These are phyloP conservation scores for Anabacerthia variegaticeps DNA, from an alignment of 2,797 vertebrate genomes.

Conservation along the genomic window DNA sequence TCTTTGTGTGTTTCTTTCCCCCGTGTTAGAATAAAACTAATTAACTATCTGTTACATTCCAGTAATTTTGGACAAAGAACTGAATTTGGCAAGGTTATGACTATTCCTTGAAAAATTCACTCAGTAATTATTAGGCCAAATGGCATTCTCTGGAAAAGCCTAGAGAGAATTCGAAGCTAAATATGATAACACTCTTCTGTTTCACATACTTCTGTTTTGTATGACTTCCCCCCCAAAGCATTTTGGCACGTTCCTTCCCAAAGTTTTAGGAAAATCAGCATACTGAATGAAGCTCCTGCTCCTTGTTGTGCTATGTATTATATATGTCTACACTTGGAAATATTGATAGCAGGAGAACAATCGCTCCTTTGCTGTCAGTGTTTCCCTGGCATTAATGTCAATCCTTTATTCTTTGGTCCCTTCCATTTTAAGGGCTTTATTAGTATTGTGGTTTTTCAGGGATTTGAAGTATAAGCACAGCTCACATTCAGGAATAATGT, in stretches of 20 bases:
- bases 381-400: background rate
- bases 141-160: background rate
- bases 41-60: background rate
- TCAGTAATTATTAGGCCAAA: background rate
- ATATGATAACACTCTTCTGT: background rate
- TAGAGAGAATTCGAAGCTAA: background rate
- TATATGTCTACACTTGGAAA: background rate
- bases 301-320: background rate
- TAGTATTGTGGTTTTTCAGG: background rate
- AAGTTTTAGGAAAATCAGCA: background rate
- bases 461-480: background rate
- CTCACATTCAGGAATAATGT: background rate
- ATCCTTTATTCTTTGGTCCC: background rate
- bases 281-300: background rate
- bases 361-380: background rate
- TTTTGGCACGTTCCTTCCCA: background rate
- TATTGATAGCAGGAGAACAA: background rate
- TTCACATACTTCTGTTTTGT: background rate
- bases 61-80: background rate
- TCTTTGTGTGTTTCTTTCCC: background rate
- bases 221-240: background rate
- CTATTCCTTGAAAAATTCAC: background rate
- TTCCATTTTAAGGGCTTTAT: background rate
- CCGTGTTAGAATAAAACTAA: background rate
- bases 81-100: background rate